phyloP scores from a whole-genome alignment of 2,113 vertebrate species.

The Cyrtonyx montezumae region DNA sequence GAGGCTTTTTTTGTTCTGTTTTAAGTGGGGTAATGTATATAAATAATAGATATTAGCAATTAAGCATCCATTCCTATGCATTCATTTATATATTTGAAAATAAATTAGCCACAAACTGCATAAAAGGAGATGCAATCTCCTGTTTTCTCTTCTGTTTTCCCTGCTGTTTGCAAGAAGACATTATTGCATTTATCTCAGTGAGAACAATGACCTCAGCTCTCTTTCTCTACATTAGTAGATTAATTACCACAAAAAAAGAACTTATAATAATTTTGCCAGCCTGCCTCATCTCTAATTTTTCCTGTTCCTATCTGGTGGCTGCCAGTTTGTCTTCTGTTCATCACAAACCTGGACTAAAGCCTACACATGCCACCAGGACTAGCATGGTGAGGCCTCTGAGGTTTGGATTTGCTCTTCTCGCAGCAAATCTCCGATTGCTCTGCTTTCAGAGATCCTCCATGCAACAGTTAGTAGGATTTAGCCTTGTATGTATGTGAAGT shows the following conservation, averaged over 20 bases:
- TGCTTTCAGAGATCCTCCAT: not conserved
- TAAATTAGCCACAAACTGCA: slow-evolving; percentile 78
- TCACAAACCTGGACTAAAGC: not conserved
- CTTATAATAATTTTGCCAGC: slow-evolving; percentile 30
- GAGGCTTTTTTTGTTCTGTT: slow-evolving; percentile 76
- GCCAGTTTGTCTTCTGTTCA: not conserved
- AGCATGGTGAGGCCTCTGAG: not conserved
- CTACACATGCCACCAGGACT: fast-evolving
- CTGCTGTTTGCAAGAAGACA: slow-evolving; percentile 67
- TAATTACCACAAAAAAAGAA: slow-evolving; percentile 74
- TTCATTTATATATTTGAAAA: slow-evolving; percentile 80
- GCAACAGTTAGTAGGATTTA: slow-evolving; percentile 26
- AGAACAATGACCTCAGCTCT: slow-evolving; percentile 73
- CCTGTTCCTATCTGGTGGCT: slow-evolving; percentile 14
- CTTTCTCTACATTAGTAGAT: slow-evolving; percentile 59
- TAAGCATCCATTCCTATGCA: slow-evolving; percentile 78
- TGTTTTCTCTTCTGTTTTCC: slow-evolving; percentile 72
- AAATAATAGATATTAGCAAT: slow-evolving; percentile 86
- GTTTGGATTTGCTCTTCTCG: not conserved
- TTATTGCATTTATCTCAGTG: slow-evolving; percentile 70
- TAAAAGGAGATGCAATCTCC: slow-evolving; percentile 66
- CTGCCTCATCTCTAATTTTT: slow-evolving; percentile 48
- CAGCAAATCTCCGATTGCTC: fast-evolving
- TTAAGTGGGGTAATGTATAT: slow-evolving; percentile 78
- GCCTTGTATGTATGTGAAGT: not conserved